These are phyloP conservation scores for Drosophila helvetica DNA, from an alignment of 2,888 invertebrate genomes.

Conservation along the genomic window DNA sequence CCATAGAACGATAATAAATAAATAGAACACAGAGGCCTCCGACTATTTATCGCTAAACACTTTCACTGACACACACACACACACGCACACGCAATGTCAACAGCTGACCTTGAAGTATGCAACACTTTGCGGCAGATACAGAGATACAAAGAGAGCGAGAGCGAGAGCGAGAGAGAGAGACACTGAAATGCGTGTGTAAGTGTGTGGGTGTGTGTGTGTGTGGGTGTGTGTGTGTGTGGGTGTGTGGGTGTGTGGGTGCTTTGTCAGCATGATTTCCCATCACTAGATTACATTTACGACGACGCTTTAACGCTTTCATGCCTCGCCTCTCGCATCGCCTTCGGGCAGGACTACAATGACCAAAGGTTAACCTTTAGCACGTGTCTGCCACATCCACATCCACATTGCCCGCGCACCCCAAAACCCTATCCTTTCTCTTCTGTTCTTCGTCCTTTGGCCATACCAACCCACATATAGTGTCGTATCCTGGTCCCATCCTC, in stretches of 20 bases:
- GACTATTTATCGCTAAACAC: constrained; percentile 29
- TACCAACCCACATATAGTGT: neutral
- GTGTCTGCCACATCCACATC: constrained; percentile 42
- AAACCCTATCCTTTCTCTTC: neutral
- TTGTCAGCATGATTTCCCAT: constrained; percentile 50
- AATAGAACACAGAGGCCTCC: constrained; percentile 20
- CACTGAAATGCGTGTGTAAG: neutral
- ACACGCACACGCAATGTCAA: constrained; percentile 9
- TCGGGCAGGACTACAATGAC: constrained; percentile 51
- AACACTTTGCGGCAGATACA: constrained; percentile 61
- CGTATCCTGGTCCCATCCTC: constrained; percentile 27
- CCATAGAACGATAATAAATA: constrained; percentile 37
- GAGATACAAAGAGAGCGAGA: constrained; percentile 33
- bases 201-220: constrained; percentile 5
- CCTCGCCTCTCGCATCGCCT: constrained; percentile 17
- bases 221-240: neutral
- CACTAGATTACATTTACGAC: constrained; percentile 51
- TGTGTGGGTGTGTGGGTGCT: constrained; percentile 20
- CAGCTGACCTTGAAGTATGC: constrained; percentile 74
- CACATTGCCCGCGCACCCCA: neutral
- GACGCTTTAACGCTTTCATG: constrained; percentile 61
- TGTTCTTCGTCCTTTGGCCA: constrained; percentile 16
- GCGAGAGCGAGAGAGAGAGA: constrained; percentile 11
- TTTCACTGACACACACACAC: neutral
- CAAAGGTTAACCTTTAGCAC: constrained; percentile 68